Evolutionary conservation across 1,140 invertebrate species (phyloP).

Genomic region (Drosophila ironensis): DNA sequence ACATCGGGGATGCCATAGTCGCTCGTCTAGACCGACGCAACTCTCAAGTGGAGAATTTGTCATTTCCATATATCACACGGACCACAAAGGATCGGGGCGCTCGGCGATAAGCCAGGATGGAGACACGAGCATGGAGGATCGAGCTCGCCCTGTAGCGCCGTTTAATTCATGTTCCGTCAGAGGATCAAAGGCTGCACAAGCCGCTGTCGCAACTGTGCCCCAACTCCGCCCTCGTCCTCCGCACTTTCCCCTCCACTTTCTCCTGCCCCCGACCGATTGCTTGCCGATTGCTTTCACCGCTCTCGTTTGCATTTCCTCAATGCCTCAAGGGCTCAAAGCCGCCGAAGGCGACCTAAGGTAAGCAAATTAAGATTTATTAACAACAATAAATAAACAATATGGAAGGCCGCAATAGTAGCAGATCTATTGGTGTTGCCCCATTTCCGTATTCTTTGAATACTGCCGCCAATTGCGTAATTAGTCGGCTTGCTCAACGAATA

Average conservation of each 20-base stretch:
- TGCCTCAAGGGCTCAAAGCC: too few species aligned
- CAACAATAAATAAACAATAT: constrained; percentile 75
- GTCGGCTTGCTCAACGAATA: background rate
- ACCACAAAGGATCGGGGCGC: constrained; percentile 21
- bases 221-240: background rate
- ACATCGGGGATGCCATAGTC: background rate
- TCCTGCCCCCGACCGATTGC: background rate
- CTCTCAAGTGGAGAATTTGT: constrained; percentile 75
- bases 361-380: constrained; percentile 80
- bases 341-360: constrained; percentile 64
- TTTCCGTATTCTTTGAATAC: constrained; percentile 48
- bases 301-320: constrained; percentile 71
- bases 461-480: constrained; percentile 52
- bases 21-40: constrained; percentile 58
- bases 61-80: constrained; percentile 75
- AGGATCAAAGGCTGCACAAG: constrained; percentile 66
- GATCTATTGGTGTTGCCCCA: constrained; percentile 24
- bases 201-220: constrained; percentile 50
- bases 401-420: constrained; percentile 24
- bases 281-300: constrained; percentile 55
- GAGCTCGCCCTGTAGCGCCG: constrained; percentile 53
- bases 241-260: background rate
- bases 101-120: constrained; percentile 49
- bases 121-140: constrained; percentile 28
- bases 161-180: constrained; percentile 79